Conservation (phyloP, 2,888 invertebrate genomes). For the Cataglyphis albicans region DNA sequence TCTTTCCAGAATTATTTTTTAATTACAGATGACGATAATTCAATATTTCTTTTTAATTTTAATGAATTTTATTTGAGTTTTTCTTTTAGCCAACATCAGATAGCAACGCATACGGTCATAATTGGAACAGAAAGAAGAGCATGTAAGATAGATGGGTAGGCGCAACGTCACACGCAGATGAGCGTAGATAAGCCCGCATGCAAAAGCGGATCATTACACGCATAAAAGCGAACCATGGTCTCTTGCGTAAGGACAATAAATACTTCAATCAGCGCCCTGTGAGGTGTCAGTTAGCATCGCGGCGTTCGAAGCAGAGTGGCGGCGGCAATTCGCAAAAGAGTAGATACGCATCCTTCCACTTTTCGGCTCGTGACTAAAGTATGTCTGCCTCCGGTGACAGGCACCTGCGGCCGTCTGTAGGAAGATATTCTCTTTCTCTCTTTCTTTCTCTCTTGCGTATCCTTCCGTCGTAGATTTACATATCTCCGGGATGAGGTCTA, state of each 20-base stretch:
- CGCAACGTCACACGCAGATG: constrained; percentile 64
- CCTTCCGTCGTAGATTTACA: constrained; percentile 78
- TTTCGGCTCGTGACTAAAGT: constrained; percentile 79
- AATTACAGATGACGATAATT: background rate
- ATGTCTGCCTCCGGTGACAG: constrained; percentile 83
- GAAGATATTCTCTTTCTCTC: constrained; percentile 16
- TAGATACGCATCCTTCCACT: constrained; percentile 78
- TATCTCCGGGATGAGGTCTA: constrained; percentile 73
- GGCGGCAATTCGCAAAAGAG: constrained; percentile 84
- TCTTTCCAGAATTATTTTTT: background rate
- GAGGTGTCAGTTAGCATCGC: constrained; percentile 84
- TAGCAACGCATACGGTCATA: constrained; percentile 30
- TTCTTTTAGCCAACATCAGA: constrained; percentile 10
- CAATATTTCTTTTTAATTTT: background rate
- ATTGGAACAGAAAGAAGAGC: constrained; percentile 48
- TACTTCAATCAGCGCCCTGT: constrained; percentile 85
- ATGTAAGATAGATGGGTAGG: constrained; percentile 15
- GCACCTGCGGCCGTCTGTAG: constrained; percentile 82
- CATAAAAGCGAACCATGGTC: constrained; percentile 74
- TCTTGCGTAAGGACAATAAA: constrained; percentile 79
- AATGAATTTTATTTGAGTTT: background rate
- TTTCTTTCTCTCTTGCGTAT: constrained; percentile 43
- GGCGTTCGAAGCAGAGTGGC: constrained; percentile 76
- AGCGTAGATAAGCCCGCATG: constrained; percentile 75
- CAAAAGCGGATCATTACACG: constrained; percentile 84